A percentile compares a stretch with the other conserved stretches of the same genome.
Evolutionary conservation across 2,888 invertebrate species (phyloP).

Genomic region (Ephialtes manifestator): DNA sequence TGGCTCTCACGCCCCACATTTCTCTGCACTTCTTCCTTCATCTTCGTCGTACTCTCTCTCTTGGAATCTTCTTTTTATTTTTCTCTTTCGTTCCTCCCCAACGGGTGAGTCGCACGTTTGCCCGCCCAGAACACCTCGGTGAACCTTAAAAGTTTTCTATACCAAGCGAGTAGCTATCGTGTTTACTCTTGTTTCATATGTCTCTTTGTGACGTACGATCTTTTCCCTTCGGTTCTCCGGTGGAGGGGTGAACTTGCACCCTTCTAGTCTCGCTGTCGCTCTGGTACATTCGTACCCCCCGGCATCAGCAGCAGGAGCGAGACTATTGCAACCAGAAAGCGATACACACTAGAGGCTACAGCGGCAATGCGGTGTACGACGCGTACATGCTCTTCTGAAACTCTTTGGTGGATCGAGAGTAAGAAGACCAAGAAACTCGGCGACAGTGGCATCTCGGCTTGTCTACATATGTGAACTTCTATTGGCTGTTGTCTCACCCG

Average conservation of each 20-base stretch:
- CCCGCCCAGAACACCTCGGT: constrained; percentile 47
- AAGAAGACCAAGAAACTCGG: constrained; percentile 25
- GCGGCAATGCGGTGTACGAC: constrained; percentile 13
- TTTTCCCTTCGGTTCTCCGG: constrained; percentile 45
- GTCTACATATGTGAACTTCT: constrained; percentile 52
- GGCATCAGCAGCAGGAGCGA: not conserved
- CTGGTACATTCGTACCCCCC: not conserved
- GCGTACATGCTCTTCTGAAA: constrained; percentile 31
- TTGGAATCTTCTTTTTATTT: constrained; percentile 14
- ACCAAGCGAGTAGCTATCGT: constrained; percentile 60
- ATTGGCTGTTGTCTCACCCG: constrained; percentile 49
- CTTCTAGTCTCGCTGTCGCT: constrained; percentile 8
- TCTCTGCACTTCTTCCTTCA: constrained; percentile 21
- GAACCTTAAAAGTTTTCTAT: constrained; percentile 62
- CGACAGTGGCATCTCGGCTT: constrained; percentile 35
- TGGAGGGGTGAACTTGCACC: not conserved
- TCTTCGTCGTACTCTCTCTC: not conserved
- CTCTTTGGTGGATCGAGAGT: constrained; percentile 25
- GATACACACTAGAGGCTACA: not conserved
- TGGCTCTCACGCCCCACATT: constrained; percentile 45
- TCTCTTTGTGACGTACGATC: constrained; percentile 63
- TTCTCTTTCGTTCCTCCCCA: constrained; percentile 20
- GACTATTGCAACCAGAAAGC: constrained; percentile 20
- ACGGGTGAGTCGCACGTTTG: constrained; percentile 17
- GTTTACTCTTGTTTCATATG: constrained; percentile 57